Evolutionary conservation across 2,888 invertebrate species (phyloP).

Genomic region (Augochlorella aurata): DNA sequence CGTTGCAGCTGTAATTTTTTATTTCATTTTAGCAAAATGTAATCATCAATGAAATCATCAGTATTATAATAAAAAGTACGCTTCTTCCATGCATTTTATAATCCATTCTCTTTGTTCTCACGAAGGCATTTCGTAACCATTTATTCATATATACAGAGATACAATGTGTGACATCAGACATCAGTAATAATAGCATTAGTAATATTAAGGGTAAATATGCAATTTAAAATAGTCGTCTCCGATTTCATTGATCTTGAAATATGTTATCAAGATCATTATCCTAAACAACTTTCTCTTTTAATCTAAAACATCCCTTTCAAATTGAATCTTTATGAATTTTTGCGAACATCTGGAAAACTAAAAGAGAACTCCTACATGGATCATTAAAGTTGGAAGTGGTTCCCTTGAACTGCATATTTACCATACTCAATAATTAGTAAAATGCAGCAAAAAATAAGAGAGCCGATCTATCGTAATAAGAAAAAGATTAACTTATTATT

Average conservation of each 20-base stretch:
- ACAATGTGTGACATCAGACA: neutral
- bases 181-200: neutral
- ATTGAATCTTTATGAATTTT: too few species aligned
- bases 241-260: too few species aligned
- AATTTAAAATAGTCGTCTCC: neutral
- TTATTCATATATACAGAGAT: neutral
- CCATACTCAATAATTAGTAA: too few species aligned
- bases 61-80: constrained; percentile 12
- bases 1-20: neutral
- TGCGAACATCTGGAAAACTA: too few species aligned
- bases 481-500: neutral
- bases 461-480: too few species aligned
- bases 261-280: too few species aligned
- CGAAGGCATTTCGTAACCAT: neutral
- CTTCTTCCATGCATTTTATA: neutral
- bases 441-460: too few species aligned
- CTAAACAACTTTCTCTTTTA: too few species aligned
- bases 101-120: neutral
- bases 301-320: too few species aligned
- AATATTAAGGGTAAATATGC: neutral
- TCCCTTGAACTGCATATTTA: too few species aligned
- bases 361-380: too few species aligned
- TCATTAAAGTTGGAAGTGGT: too few species aligned
- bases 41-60: neutral
- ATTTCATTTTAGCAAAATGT: neutral